Conservation (phyloP, 37 sponge, comb jelly and placozoan species). For the Spongia lamella region DNA sequence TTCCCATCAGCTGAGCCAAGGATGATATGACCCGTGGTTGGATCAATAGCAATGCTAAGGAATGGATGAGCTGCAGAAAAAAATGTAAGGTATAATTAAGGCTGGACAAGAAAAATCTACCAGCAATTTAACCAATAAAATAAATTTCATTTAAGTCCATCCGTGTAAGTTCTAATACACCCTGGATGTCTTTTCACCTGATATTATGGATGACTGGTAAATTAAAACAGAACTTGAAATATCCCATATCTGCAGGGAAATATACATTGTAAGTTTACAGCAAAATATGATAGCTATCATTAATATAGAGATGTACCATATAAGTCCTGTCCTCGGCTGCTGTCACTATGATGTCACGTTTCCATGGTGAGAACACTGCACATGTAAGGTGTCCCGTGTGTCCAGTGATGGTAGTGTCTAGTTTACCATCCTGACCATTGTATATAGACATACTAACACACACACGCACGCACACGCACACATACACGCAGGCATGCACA, state of each 20-base stretch:
- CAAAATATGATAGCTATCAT: too few species aligned
- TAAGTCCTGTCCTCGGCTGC: slow-evolving; percentile 82
- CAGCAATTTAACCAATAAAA: too few species aligned
- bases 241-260: slow-evolving; percentile 66
- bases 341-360: slow-evolving; percentile 41
- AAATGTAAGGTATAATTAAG: background rate
- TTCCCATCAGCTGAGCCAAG: slow-evolving; percentile 69
- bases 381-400: slow-evolving; percentile 53
- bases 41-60: slow-evolving; percentile 18
- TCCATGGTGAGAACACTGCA: slow-evolving; percentile 30
- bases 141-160: too few species aligned
- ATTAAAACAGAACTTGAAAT: slow-evolving; percentile 21
- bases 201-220: slow-evolving; percentile 72
- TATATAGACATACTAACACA: too few species aligned
- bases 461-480: background rate
- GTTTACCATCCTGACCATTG: slow-evolving; percentile 11
- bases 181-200: slow-evolving; percentile 31
- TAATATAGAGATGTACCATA: too few species aligned
- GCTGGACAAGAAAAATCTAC: too few species aligned
- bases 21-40: slow-evolving; percentile 1
- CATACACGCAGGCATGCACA: too few species aligned
- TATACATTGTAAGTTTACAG: background rate
- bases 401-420: slow-evolving; percentile 58
- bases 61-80: slow-evolving; percentile 41
- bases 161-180: too few species aligned